A percentile compares a stretch with the other conserved stretches of the same genome.
phyloP scores from a whole-genome alignment of 2,113 vertebrate genomes.

The Genyomyrus donnyi region DNA sequence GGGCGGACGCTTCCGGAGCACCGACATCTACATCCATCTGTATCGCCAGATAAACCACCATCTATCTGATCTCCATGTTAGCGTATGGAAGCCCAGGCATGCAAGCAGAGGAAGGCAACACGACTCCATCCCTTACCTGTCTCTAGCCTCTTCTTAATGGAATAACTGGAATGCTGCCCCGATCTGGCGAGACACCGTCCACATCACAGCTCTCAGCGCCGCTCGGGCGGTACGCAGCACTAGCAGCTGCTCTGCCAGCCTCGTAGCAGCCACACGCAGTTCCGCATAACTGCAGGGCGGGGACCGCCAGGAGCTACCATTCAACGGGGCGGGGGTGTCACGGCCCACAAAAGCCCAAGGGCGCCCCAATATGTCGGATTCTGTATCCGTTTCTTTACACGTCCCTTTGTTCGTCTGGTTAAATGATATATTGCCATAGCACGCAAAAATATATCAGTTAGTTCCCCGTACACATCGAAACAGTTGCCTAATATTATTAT shows the following conservation, averaged over 20 bases:
- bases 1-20: not conserved
- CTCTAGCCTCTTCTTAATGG: not conserved
- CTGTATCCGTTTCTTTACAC: not conserved
- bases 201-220: not conserved
- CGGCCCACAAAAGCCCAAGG: not conserved
- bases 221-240: not conserved
- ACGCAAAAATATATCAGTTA: not conserved
- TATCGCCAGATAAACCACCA: not conserved
- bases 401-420: not conserved
- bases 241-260: not conserved
- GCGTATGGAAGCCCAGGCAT: not conserved
- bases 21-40: not conserved
- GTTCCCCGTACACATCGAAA: not conserved
- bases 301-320: slow-evolving; percentile 32
- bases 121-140: not conserved
- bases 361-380: not conserved
- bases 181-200: not conserved
- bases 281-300: slow-evolving; percentile 49
- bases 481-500: not conserved
- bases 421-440: not conserved
- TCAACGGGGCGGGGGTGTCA: not conserved
- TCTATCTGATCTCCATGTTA: not conserved
- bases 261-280: slow-evolving; percentile 40
- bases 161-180: not conserved
- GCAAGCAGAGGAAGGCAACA: not conserved